These are phyloP conservation scores for Cosmopolites sordidus DNA, from an alignment of 2,888 invertebrate species.

Conservation along the genomic window DNA sequence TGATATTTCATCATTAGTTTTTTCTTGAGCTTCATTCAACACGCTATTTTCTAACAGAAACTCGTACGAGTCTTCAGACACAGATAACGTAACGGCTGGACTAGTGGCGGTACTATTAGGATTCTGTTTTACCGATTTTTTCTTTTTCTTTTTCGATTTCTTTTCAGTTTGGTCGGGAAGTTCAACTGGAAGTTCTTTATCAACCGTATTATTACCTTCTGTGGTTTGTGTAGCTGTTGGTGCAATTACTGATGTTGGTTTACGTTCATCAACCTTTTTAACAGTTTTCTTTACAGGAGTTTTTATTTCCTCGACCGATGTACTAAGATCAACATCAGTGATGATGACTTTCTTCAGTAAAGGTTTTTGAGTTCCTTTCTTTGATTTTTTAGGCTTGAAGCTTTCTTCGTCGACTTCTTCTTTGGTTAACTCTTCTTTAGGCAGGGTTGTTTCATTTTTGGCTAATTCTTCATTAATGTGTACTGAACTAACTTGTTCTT, in stretches of 20 bases:
- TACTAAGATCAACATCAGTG: slow-evolving; percentile 37
- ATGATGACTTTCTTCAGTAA: slow-evolving; percentile 40
- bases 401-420: slow-evolving; percentile 7
- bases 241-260: slow-evolving; percentile 19
- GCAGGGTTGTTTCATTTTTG: not conserved
- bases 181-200: not conserved
- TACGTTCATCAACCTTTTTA: slow-evolving; percentile 21
- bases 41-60: slow-evolving; percentile 37
- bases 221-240: slow-evolving; percentile 15
- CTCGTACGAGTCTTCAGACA: slow-evolving; percentile 40
- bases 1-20: slow-evolving; percentile 46
- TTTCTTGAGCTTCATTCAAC: slow-evolving; percentile 34
- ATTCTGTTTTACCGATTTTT: slow-evolving; percentile 23
- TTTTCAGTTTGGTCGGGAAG: slow-evolving; percentile 21
- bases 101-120: slow-evolving; percentile 10
- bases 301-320: slow-evolving; percentile 25
- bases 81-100: slow-evolving; percentile 31
- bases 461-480: not conserved
- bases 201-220: not conserved
- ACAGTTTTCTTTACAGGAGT: slow-evolving; percentile 25
- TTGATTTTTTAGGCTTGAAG: slow-evolving; percentile 31
- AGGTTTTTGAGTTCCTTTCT: slow-evolving; percentile 35
- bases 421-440: not conserved
- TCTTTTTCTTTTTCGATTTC: slow-evolving; percentile 37
- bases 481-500: slow-evolving; percentile 17